These are phyloP conservation scores for Cassiopea andromeda DNA, from an alignment of 30 jellyfish, hydroid and myxozoan species.

Conservation along the genomic window DNA sequence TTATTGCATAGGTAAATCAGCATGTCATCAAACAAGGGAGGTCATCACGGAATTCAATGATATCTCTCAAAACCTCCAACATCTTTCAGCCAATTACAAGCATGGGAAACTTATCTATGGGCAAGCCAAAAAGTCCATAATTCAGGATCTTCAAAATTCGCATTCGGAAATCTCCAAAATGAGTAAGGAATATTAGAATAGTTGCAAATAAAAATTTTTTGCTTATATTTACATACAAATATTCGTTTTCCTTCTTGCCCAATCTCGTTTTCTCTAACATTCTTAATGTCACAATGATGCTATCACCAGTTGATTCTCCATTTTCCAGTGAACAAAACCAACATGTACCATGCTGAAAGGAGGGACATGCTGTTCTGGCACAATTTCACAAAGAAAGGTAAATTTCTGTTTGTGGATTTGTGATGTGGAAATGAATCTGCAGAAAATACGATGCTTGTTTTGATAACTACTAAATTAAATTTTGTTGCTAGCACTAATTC, in stretches of 20 bases:
- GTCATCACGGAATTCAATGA: slow-evolving; percentile 12
- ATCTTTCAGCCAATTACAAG: slow-evolving; percentile 1
- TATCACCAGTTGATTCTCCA: neutral
- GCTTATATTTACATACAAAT: no score
- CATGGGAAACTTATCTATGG: slow-evolving; percentile 16
- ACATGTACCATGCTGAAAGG: neutral
- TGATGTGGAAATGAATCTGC: no score
- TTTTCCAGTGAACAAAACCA: slow-evolving; percentile 30
- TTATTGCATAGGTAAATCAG: neutral
- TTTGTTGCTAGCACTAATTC: no score
- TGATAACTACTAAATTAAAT: no score
- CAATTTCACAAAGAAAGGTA: slow-evolving; percentile 24
- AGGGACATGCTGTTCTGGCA: slow-evolving; percentile 33
- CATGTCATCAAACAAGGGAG: slow-evolving; percentile 33
- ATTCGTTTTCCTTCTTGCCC: neutral
- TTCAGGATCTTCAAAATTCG: slow-evolving; percentile 26
- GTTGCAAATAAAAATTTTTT: no score
- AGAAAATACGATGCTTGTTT: no score
- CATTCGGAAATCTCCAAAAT: neutral
- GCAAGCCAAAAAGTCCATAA: neutral
- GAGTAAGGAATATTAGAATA: neutral
- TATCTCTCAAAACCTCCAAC: slow-evolving; percentile 9
- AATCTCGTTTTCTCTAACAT: neutral
- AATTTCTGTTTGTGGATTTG: neutral
- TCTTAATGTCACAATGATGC: no score